Percentiles rank a stretch among this genome's conserved stretches.
Conservation (phyloP, 1,140 invertebrate genomes). For the Drosophila tsacasi region DNA sequence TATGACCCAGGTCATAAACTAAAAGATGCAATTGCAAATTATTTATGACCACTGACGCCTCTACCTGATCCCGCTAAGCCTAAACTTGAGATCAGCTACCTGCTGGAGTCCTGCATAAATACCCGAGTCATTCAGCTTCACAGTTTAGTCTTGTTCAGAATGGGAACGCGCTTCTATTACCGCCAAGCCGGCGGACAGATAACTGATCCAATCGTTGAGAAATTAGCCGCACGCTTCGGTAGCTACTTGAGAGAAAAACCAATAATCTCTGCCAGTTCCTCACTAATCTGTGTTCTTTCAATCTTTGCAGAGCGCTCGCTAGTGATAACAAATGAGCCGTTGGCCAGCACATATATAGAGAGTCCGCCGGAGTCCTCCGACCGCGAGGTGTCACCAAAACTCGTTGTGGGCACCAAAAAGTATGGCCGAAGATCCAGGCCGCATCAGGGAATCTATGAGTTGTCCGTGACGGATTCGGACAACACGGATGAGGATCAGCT, state of each 20-base stretch:
- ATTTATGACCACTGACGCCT: constrained; percentile 42
- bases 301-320: constrained; percentile 73
- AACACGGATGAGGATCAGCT: constrained; percentile 74
- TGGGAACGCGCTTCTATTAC: constrained; percentile 78
- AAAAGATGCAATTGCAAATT: constrained; percentile 5
- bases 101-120: constrained; percentile 24
- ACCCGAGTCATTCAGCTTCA: constrained; percentile 1
- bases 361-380: constrained; percentile 87
- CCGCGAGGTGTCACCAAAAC: constrained; percentile 90
- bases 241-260: constrained; percentile 16
- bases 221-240: constrained; percentile 70
- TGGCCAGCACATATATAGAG: constrained; percentile 57
- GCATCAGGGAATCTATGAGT: constrained; percentile 61
- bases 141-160: constrained; percentile 33
- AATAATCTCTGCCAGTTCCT: neutral
- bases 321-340: constrained; percentile 66
- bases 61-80: constrained; percentile 51
- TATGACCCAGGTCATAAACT: constrained; percentile 46
- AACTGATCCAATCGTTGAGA: constrained; percentile 82
- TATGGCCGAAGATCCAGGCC: constrained; percentile 90
- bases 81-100: constrained; percentile 13
- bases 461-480: constrained; percentile 80
- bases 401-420: constrained; percentile 91
- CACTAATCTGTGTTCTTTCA: constrained; percentile 5
- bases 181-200: constrained; percentile 80